Percentiles rank a stretch among this genome's conserved stretches.
phyloP scores from a whole-genome alignment of 2,113 vertebrate genomes.

The Tetrao urogallus region DNA sequence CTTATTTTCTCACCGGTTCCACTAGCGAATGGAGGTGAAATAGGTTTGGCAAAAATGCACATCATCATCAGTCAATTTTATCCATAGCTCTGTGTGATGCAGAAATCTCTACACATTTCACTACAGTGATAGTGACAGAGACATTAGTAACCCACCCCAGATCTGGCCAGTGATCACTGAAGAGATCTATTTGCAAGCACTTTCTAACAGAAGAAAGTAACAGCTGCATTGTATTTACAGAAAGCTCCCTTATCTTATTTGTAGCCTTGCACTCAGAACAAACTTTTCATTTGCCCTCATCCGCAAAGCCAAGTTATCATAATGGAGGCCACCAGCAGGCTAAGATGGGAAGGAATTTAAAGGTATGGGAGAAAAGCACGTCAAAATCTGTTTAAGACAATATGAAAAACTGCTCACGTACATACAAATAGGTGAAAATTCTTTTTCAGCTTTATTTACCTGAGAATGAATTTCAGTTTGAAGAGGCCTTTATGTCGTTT shows the following conservation, averaged over 20 bases:
- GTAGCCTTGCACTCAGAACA: not conserved
- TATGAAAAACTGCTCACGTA: constrained; percentile 76
- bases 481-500: constrained; percentile 84
- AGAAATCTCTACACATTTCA: not conserved
- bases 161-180: not conserved
- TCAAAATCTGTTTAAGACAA: constrained; percentile 68
- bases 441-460: constrained; percentile 85
- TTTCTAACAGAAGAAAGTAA: not conserved
- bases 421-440: constrained; percentile 77
- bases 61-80: not conserved
- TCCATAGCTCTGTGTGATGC: not conserved
- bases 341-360: not conserved
- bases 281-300: not conserved
- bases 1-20: not conserved
- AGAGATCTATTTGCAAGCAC: not conserved
- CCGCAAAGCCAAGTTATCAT: not conserved
- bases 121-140: not conserved
- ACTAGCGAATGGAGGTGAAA: not conserved
- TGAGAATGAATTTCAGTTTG: constrained; percentile 85
- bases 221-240: not conserved
- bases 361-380: not conserved
- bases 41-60: not conserved
- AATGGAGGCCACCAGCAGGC: not conserved
- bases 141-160: not conserved
- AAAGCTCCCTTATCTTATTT: not conserved